These are phyloP conservation scores for Glossophaga mutica DNA, from an alignment of 2,797 vertebrate species.

Conservation along the genomic window DNA sequence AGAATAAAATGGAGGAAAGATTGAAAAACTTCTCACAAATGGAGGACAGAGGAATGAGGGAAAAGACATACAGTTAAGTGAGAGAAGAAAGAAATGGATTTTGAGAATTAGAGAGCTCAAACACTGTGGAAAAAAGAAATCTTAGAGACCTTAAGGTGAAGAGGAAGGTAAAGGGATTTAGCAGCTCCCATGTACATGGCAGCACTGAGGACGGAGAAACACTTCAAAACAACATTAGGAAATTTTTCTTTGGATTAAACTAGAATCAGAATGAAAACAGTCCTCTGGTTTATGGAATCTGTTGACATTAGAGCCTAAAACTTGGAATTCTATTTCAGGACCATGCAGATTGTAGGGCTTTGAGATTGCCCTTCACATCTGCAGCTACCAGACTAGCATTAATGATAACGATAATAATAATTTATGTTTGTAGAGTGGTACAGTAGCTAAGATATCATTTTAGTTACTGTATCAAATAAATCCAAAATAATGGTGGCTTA, in stretches of 20 bases:
- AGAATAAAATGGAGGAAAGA: neutral
- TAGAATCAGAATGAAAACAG: neutral
- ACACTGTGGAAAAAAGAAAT: neutral
- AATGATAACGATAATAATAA: neutral
- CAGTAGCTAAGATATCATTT: neutral
- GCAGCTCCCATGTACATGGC: neutral
- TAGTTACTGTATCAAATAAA: neutral
- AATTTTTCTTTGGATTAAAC: neutral
- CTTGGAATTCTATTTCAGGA: neutral
- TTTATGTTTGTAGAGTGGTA: neutral
- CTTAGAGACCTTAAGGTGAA: neutral
- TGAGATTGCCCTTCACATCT: neutral
- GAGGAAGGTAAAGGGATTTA: neutral
- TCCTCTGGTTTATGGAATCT: neutral
- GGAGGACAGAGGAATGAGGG: neutral
- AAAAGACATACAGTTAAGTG: neutral
- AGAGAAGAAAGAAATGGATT: neutral
- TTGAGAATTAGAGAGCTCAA: neutral
- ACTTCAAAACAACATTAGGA: neutral
- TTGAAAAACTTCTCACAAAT: neutral
- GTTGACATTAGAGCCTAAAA: neutral
- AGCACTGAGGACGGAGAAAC: neutral
- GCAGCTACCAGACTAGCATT: neutral
- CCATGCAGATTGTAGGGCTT: neutral
- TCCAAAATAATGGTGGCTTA: neutral